These are phyloP conservation scores for Morelia viridis DNA, from an alignment of 2,797 vertebrate species.

Conservation along the genomic window DNA sequence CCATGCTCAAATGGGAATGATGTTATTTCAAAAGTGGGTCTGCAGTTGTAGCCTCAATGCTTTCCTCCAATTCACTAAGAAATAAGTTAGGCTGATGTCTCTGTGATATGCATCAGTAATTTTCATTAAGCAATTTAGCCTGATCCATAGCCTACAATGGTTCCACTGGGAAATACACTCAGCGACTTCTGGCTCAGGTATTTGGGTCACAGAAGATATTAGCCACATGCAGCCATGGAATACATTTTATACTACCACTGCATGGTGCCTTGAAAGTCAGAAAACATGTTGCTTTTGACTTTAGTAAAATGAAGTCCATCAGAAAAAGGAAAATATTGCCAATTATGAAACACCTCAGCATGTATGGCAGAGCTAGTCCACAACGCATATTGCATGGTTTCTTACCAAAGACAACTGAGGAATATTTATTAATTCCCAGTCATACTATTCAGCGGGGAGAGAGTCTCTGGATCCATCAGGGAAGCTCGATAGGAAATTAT, in stretches of 20 bases:
- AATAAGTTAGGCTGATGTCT: constrained; percentile 2
- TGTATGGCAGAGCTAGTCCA: constrained; percentile 11
- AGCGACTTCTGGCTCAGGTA: not conserved
- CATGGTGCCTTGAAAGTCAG: not conserved
- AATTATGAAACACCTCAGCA: constrained; percentile 9
- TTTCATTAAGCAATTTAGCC: constrained; percentile 30
- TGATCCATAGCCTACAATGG: constrained; percentile 20
- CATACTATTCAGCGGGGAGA: constrained; percentile 18
- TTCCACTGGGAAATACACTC: constrained; percentile 25
- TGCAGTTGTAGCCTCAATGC: not conserved
- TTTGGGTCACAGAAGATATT: constrained; percentile 30
- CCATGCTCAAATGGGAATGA: not conserved
- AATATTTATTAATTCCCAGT: constrained; percentile 12
- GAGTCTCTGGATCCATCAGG: constrained; percentile 13
- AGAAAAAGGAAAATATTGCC: not conserved
- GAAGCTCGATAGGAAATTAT: constrained; percentile 1
- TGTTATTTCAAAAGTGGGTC: not conserved
- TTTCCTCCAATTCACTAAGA: not conserved
- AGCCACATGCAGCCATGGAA: constrained; percentile 12
- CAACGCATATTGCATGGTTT: not conserved
- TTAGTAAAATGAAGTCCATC: not conserved
- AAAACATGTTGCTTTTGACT: constrained; percentile 3
- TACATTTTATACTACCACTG: constrained; percentile 10
- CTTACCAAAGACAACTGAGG: not conserved
- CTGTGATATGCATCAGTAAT: constrained; percentile 8